Base-by-base conservation (phyloP, 1,140 invertebrate species). In the Neodiprion pinetum region DNA sequence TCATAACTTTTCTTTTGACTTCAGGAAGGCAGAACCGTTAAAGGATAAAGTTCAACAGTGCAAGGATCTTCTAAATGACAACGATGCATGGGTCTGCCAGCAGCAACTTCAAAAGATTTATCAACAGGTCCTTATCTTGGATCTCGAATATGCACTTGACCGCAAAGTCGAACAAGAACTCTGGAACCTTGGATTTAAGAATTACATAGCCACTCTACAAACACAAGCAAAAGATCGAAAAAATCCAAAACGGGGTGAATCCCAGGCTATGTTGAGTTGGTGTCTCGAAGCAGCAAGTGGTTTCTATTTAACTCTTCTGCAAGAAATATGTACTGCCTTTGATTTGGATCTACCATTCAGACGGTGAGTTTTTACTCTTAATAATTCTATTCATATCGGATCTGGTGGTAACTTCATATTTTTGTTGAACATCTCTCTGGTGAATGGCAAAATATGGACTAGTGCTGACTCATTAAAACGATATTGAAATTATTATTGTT, bases 101-200 rank as follows among this genome's bases (percentile, higher is more conserved):
- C 90, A 91, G 67, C 90, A 91, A 80, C 84, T 96, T 61, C 94
- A 93, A 85, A 92, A 92, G 81, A 92, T 96, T 71, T 96, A 95
- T 86, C 94, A 96, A 84, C 93, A 95, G 86, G 91, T 96, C 23
- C 87, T 97, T 49, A 90, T 96, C 65, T 87, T 94, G 70, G 95
- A 96, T 85, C 88, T 96, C 76, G 95, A 96, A 83, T 96, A 95
- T 91, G 95, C 95, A n/a, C 87, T 96, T 79, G 94, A 96, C 86
- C 94, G 94, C 82, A 96, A 96, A 89, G 94, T 96, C 23, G 96
- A 97, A 85, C 95, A 96, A 83, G 95, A 96, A 81, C 87, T 97
- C 76, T 97, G 96, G 96, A 97, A 95, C 85, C 90, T 95, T 84
- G 95, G 95, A 12, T 96, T 96, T 88, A 96, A 96, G 85, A 95